A percentile compares a stretch with the other conserved stretches of the same genome.
phyloP scores from a whole-genome alignment of 1,140 invertebrate genomes.

The Acromyrmex echinatior region DNA sequence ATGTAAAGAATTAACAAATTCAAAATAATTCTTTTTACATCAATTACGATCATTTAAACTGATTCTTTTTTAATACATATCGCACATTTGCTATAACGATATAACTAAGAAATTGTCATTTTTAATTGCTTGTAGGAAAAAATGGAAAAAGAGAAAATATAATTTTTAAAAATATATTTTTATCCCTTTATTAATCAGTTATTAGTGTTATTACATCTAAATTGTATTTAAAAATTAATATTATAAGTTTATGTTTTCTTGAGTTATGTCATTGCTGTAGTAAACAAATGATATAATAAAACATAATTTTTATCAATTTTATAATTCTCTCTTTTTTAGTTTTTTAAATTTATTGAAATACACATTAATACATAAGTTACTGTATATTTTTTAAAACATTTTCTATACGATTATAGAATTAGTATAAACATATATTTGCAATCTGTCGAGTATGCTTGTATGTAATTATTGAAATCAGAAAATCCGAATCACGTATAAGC shows the following conservation, averaged over 20 bases:
- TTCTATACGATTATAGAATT: neutral
- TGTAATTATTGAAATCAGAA: conserved; percentile 15
- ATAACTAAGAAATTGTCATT: too few species aligned
- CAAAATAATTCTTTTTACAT: neutral
- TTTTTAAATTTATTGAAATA: neutral
- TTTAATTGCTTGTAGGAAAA: too few species aligned
- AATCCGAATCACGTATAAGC: conserved; percentile 26
- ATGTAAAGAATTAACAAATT: neutral
- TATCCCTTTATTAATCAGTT: too few species aligned
- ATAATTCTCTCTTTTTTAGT: neutral
- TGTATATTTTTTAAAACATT: neutral
- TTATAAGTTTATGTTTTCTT: too few species aligned
- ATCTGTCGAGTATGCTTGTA: neutral
- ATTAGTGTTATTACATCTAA: too few species aligned
- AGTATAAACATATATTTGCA: neutral
- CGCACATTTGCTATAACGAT: too few species aligned
- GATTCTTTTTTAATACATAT: neutral
- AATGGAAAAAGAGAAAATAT: too few species aligned
- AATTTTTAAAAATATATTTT: too few species aligned
- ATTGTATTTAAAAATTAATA: too few species aligned
- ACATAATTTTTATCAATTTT: neutral
- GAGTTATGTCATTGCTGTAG: too few species aligned
- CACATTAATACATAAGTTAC: neutral
- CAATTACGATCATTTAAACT: neutral
- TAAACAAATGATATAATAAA: neutral